A percentile compares a stretch with the other conserved stretches of the same genome.
phyloP scores from a whole-genome alignment of 2,888 invertebrate species.

The Andrena marginata region DNA sequence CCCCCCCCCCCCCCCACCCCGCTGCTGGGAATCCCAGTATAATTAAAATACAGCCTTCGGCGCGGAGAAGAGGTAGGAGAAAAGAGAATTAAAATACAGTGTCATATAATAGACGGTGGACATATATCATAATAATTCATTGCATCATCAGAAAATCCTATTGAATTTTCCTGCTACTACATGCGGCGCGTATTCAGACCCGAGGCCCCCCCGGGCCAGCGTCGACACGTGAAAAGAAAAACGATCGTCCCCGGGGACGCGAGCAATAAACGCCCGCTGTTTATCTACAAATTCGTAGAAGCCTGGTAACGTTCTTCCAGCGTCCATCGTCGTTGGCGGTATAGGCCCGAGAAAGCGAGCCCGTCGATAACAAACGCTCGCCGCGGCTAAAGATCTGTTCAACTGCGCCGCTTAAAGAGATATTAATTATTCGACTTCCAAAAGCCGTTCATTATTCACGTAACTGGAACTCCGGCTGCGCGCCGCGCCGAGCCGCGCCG shows the following conservation, averaged over 20 bases:
- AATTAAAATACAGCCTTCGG: constrained; percentile 31
- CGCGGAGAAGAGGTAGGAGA: not conserved
- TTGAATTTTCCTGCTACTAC: too few species aligned
- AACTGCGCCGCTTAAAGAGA: constrained; percentile 55
- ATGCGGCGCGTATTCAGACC: too few species aligned
- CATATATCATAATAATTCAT: not conserved
- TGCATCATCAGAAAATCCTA: not conserved
- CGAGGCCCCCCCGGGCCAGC: too few species aligned
- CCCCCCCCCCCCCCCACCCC: too few species aligned
- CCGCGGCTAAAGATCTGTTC: constrained; percentile 37
- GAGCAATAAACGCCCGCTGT: not conserved
- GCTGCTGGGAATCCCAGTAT: not conserved
- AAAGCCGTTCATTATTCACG: constrained; percentile 61
- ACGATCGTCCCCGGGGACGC: not conserved
- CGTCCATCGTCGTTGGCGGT: constrained; percentile 25
- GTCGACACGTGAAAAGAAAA: not conserved
- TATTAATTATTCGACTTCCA: constrained; percentile 62
- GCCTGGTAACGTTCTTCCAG: constrained; percentile 1
- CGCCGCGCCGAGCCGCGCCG: not conserved
- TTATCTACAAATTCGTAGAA: constrained; percentile 2
- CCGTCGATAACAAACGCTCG: constrained; percentile 52
- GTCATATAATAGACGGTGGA: not conserved
- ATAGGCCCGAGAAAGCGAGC: constrained; percentile 10
- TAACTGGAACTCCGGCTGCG: constrained; percentile 56
- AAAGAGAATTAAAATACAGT: not conserved